Evolutionary conservation across 1,140 invertebrate genomes (phyloP).

Genomic region (Portunus trituberculatus): DNA sequence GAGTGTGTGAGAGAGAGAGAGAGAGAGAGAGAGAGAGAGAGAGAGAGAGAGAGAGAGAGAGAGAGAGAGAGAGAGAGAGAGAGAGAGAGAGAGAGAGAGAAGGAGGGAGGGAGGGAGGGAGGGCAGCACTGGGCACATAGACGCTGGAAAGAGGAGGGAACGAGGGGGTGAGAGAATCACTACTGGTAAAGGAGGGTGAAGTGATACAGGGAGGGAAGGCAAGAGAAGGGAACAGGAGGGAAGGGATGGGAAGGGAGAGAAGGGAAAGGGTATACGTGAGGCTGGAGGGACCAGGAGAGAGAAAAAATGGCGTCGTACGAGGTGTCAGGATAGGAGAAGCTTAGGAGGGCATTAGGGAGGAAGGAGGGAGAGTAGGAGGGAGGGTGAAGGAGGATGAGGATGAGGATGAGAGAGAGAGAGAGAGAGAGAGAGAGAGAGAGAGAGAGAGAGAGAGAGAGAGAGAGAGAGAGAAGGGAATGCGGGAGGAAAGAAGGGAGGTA

Average conservation of each 20-base stretch:
- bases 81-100: slow-evolving; percentile 12
- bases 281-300: neutral
- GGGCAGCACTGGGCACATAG: neutral
- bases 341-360: slow-evolving; percentile 37
- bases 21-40: slow-evolving; percentile 10
- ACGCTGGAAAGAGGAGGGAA: neutral
- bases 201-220: neutral
- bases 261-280: neutral
- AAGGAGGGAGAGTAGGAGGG: neutral
- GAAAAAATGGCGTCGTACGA: neutral
- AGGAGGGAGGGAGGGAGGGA: slow-evolving; percentile 9
- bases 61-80: slow-evolving; percentile 41
- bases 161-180: slow-evolving; percentile 14
- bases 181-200: neutral
- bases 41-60: neutral
- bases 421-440: neutral
- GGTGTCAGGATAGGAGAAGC: slow-evolving; percentile 26
- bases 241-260: slow-evolving; percentile 16
- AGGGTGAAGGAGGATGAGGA: neutral
- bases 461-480: neutral
- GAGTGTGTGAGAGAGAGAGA: neutral
- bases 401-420: neutral
- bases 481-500: too few relatives aligned
- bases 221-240: neutral
- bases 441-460: neutral